Conservation (phyloP, 1,140 invertebrate genomes). For the Melitaea cinxia region DNA sequence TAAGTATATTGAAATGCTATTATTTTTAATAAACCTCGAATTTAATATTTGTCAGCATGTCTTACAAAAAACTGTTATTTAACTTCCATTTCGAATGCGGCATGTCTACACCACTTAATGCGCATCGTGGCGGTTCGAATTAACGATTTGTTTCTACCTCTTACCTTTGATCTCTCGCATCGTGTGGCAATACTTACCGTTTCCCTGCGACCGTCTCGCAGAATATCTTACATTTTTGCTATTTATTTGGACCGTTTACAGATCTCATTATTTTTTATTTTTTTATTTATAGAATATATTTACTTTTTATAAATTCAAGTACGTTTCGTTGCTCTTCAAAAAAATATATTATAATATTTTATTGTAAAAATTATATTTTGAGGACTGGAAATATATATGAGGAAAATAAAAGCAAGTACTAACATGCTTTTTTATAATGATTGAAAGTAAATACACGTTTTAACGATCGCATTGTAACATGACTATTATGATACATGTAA, state of each 20-base stretch:
- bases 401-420: no score
- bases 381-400: no score
- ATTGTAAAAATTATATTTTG: not conserved
- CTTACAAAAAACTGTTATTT: not conserved
- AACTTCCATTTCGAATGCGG: not conserved
- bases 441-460: no score
- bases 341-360: not conserved
- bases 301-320: no score
- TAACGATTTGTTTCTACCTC: slow-evolving; percentile 12
- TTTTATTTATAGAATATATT: slow-evolving; percentile 18
- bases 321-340: not conserved
- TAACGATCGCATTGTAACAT: no score
- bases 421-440: no score
- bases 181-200: slow-evolving; percentile 19
- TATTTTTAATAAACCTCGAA: not conserved
- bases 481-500: no score
- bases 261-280: slow-evolving; percentile 25
- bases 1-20: no score
- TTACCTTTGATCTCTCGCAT: slow-evolving; percentile 14
- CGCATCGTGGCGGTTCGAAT: not conserved
- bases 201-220: slow-evolving; percentile 20
- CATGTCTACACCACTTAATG: not conserved
- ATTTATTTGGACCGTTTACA: slow-evolving; percentile 21
- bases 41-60: not conserved
- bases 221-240: slow-evolving; percentile 18